These are phyloP conservation scores for Pelosia muscerda DNA, from an alignment of 2,888 invertebrate species.

Conservation along the genomic window DNA sequence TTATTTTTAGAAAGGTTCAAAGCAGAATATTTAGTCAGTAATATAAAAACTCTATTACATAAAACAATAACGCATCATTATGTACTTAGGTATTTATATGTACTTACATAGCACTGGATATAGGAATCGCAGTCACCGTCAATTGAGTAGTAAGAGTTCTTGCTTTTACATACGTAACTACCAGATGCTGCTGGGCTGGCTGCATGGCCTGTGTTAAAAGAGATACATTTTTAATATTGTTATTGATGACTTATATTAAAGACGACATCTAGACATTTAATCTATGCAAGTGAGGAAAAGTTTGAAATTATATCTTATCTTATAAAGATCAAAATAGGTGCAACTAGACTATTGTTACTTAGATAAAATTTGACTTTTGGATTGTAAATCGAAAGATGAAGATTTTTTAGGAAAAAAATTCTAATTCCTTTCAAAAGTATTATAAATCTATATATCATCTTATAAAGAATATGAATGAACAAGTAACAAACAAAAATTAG, in stretches of 20 bases:
- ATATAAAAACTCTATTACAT: not conserved
- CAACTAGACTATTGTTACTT: not conserved
- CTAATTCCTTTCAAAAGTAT: not conserved
- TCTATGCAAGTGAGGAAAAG: not conserved
- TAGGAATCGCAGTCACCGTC: conserved; percentile 90
- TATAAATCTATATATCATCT: not conserved
- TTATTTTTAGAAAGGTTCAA: not conserved
- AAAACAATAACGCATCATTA: not conserved
- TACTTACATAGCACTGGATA: conserved; percentile 87
- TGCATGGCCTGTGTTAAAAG: conserved; percentile 6
- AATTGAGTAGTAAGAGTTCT: conserved; percentile 88
- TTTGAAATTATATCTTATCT: not conserved
- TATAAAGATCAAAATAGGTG: not conserved
- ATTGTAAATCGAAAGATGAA: not conserved
- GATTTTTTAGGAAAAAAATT: not conserved
- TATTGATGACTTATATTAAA: too few species aligned
- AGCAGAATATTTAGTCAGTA: too few species aligned
- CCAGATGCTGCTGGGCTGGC: not conserved
- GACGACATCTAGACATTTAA: too few species aligned
- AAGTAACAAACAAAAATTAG: not conserved
- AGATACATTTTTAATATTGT: not conserved
- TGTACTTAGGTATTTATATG: not conserved
- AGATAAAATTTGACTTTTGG: not conserved
- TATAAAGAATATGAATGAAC: too few species aligned
- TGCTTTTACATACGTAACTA: conserved; percentile 59